Percentiles rank a stretch among this genome's conserved stretches.
These are phyloP conservation scores for Macquaria australasica DNA, from an alignment of 2,113 vertebrate genomes.

Conservation along the genomic window DNA sequence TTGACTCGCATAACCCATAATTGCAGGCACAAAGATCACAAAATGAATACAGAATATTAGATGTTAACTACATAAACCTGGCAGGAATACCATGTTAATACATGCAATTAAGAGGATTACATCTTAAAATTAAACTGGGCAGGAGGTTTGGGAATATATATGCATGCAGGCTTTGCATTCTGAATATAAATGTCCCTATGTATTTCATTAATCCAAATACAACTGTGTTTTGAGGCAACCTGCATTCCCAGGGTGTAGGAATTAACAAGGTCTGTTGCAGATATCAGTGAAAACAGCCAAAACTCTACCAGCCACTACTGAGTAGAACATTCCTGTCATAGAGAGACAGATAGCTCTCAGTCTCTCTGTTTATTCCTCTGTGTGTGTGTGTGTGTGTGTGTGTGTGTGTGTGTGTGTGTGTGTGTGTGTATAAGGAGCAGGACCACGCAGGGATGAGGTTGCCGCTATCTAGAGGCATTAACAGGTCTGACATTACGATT, in stretches of 20 bases:
- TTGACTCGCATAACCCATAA: neutral
- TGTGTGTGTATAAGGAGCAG: slow-evolving; percentile 46
- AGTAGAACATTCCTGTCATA: slow-evolving; percentile 42
- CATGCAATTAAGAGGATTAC: slow-evolving; percentile 55
- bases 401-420: slow-evolving; percentile 39
- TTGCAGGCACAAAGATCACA: neutral
- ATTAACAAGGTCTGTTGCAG: slow-evolving; percentile 42
- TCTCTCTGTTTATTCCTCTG: slow-evolving; percentile 46
- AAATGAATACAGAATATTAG: slow-evolving; percentile 23
- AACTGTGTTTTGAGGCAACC: slow-evolving; percentile 36
- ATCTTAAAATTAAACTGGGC: slow-evolving; percentile 37
- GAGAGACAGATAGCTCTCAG: slow-evolving; percentile 57
- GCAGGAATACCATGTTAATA: slow-evolving; percentile 32
- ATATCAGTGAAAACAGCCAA: slow-evolving; percentile 44
- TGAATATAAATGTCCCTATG: slow-evolving; percentile 35
- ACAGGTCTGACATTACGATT: slow-evolving; percentile 82
- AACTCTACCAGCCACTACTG: slow-evolving; percentile 25
- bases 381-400: too few species aligned
- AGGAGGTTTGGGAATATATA: slow-evolving; percentile 38
- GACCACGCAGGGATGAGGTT: slow-evolving; percentile 50
- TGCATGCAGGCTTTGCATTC: slow-evolving; percentile 14
- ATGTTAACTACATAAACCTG: slow-evolving; percentile 8
- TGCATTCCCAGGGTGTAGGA: slow-evolving; percentile 25
- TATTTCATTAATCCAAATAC: slow-evolving; percentile 12
- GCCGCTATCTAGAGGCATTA: slow-evolving; percentile 78